Evolutionary conservation across 2,797 vertebrate genomes (phyloP).

Genomic region (Smutsia gigantea): DNA sequence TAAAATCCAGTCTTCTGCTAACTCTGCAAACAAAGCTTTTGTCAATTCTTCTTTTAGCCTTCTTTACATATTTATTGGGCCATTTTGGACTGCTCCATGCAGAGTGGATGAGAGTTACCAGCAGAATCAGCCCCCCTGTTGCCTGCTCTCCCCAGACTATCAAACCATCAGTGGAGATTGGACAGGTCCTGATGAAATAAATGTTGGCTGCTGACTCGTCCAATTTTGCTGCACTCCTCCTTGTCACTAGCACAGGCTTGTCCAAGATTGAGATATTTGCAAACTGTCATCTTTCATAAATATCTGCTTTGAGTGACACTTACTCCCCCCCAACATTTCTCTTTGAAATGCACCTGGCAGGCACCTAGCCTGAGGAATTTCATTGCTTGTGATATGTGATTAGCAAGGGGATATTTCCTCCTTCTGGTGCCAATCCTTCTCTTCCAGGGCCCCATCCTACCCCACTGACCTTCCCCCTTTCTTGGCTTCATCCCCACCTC

Average conservation of each 20-base stretch:
- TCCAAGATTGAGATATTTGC: constrained; percentile 99
- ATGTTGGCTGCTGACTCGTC: constrained; percentile 96
- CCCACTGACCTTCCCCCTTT: background rate
- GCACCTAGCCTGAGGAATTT: constrained; percentile 84
- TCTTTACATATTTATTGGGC: constrained; percentile 88
- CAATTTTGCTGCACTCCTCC: constrained; percentile 93
- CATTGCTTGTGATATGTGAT: constrained; percentile 89
- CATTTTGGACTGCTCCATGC: constrained; percentile 86
- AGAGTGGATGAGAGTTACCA: constrained; percentile 84
- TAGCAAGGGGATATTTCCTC: constrained; percentile 85
- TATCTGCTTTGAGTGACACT: constrained; percentile 93
- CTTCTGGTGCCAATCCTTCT: constrained; percentile 53
- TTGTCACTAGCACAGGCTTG: constrained; percentile 93
- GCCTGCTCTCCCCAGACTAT: constrained; percentile 90
- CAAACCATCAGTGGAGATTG: constrained; percentile 90
- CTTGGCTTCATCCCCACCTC: background rate
- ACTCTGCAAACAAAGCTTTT: constrained; percentile 68
- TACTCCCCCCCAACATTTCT: constrained; percentile 77
- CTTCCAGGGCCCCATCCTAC: constrained; percentile 65
- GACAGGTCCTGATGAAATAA: constrained; percentile 96
- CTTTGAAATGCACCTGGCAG: constrained; percentile 87
- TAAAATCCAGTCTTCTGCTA: background rate
- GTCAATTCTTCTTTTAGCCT: constrained; percentile 77
- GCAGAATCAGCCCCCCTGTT: constrained; percentile 75
- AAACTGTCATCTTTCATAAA: constrained; percentile 99